These are phyloP conservation scores for Pharmacophagus antenor DNA, from an alignment of 2,888 invertebrate species.

Conservation along the genomic window DNA sequence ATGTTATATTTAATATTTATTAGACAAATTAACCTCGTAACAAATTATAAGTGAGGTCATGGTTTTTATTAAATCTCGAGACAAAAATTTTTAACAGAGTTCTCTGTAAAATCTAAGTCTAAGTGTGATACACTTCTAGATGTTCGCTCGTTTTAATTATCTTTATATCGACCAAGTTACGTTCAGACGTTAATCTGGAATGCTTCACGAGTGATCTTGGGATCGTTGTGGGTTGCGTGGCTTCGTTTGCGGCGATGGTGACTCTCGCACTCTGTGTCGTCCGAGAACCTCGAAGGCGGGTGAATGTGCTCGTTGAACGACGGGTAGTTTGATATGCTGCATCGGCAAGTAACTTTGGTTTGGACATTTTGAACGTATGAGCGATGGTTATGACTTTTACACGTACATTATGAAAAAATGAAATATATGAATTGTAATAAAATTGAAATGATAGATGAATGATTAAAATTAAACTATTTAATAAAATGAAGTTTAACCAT, in stretches of 20 bases:
- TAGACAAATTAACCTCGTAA: not conserved
- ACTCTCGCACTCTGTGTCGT: conserved; percentile 84
- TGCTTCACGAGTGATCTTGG: conserved; percentile 83
- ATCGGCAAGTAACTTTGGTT: conserved; percentile 44
- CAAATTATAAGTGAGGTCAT: not conserved
- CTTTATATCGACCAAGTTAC: not conserved
- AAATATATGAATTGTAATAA: not conserved
- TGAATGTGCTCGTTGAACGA: conserved; percentile 92
- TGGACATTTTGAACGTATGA: conserved; percentile 33
- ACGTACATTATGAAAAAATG: not conserved
- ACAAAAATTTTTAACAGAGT: too few species aligned
- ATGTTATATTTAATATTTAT: not conserved
- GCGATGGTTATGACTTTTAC: conserved; percentile 22
- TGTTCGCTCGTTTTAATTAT: not conserved
- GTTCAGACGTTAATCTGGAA: conserved; percentile 89
- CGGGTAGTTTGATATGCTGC: conserved; percentile 88
- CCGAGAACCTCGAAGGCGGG: conserved; percentile 93
- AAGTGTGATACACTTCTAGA: too few species aligned
- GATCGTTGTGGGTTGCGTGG: conserved; percentile 52
- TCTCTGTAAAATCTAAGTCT: too few species aligned
- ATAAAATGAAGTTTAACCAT: too few species aligned
- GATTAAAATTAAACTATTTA: not conserved
- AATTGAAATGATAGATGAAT: not conserved
- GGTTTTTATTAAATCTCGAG: not conserved
- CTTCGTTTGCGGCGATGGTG: conserved; percentile 69